Evolutionary conservation across 92 coral and sea anemone genomes (phyloP).

Genomic region (Palythoa caribaeorum): DNA sequence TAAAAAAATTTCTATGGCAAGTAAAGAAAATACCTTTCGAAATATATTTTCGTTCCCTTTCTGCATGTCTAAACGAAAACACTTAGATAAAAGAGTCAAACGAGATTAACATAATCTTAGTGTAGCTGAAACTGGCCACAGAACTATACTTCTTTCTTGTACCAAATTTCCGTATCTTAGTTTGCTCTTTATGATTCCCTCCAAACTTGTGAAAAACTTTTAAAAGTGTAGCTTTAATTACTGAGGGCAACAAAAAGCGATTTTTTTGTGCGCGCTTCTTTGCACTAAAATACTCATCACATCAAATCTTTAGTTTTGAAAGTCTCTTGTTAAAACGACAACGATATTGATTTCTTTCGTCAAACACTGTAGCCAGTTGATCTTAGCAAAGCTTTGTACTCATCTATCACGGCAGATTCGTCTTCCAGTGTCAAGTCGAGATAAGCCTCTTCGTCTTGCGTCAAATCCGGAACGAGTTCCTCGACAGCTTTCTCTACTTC

Average conservation of each 20-base stretch:
- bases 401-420: conserved; percentile 77
- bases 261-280: neutral
- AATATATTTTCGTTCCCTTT: too few species aligned
- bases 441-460: conserved; percentile 71
- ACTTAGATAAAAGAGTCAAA: too few species aligned
- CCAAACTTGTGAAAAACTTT: neutral
- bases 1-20: too few species aligned
- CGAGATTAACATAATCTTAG: neutral
- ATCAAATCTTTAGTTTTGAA: neutral
- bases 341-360: neutral
- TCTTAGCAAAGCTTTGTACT: conserved; percentile 71
- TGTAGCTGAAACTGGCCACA: neutral
- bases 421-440: conserved; percentile 81
- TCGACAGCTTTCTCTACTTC: conserved; percentile 73
- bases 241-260: too few species aligned
- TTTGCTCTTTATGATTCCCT: neutral
- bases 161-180: neutral
- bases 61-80: too few species aligned
- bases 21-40: too few species aligned
- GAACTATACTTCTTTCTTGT: neutral
- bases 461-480: conserved; percentile 75
- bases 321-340: neutral
- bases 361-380: conserved; percentile 50
- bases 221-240: neutral
- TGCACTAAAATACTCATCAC: neutral